phyloP scores from a whole-genome alignment of 2,113 vertebrate genomes.

The Sturnus vulgaris region DNA sequence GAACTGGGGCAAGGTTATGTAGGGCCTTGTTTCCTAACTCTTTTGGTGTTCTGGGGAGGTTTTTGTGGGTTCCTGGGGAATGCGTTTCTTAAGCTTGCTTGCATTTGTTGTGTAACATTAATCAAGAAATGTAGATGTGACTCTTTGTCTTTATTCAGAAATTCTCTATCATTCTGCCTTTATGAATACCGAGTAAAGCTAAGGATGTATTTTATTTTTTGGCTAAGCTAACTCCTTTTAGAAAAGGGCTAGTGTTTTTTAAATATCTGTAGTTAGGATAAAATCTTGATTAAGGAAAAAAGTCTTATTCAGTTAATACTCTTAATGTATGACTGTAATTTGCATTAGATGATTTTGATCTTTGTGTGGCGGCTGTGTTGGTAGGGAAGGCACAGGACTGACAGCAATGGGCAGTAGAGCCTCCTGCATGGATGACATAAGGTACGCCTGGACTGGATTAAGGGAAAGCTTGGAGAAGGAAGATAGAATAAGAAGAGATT shows the following conservation, averaged over 20 bases:
- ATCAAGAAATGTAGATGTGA: background rate
- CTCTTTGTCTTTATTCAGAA: background rate
- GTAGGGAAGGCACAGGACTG: background rate
- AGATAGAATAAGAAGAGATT: background rate
- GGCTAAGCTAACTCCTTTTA: background rate
- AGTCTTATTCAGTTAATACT: background rate
- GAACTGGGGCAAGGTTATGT: background rate
- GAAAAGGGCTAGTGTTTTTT: background rate
- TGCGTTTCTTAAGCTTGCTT: background rate
- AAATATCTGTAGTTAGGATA: background rate
- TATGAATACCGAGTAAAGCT: background rate
- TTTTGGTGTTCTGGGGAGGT: fast-evolving
- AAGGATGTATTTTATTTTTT: background rate
- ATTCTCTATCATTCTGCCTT: background rate
- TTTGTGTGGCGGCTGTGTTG: background rate
- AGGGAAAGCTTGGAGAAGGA: background rate
- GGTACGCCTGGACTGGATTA: background rate
- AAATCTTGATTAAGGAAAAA: background rate
- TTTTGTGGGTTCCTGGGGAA: background rate
- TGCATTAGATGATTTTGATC: background rate
- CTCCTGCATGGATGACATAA: background rate
- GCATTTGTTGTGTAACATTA: background rate
- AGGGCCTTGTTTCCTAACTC: background rate
- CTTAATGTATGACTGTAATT: background rate
- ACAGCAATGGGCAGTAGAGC: background rate